A percentile compares a stretch with the other conserved stretches of the same genome.
Evolutionary conservation across 2,797 vertebrate genomes (phyloP).

Genomic region (Lagothrix lagotricha): DNA sequence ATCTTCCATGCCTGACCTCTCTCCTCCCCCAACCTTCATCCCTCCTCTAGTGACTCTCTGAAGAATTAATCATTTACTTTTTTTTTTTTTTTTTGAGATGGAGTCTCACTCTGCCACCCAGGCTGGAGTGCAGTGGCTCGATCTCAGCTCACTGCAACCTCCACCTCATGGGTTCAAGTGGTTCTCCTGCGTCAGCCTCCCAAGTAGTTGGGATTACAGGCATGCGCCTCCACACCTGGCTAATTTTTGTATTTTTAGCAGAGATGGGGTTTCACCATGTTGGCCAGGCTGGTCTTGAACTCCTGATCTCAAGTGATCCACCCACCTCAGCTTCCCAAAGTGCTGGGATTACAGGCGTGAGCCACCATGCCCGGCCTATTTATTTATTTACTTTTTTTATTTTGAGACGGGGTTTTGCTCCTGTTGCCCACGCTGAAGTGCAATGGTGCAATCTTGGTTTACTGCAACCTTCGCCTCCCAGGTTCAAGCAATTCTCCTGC

Average conservation of each 20-base stretch:
- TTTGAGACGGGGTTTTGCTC: neutral
- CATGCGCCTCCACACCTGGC: accelerated
- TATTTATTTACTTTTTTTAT: neutral
- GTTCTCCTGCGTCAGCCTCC: neutral
- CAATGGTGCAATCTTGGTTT: neutral
- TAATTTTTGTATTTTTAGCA: neutral
- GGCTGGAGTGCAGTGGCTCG: neutral
- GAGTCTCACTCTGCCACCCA: neutral
- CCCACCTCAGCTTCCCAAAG: neutral
- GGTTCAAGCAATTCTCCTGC: neutral
- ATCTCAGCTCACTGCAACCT: neutral
- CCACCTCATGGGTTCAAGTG: neutral
- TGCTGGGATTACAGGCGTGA: neutral
- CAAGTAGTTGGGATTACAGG: neutral
- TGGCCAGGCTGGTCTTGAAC: neutral
- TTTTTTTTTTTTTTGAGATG: neutral
- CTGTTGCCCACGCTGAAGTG: neutral
- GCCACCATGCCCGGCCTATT: neutral
- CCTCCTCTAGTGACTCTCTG: neutral
- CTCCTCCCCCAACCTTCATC: neutral
- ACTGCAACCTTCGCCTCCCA: neutral
- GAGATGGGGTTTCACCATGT: neutral
- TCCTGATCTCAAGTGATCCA: neutral
- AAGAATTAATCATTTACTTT: neutral
- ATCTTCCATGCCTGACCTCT: too few species aligned